Evolutionary conservation across 2,797 vertebrate species (phyloP), one percentile per base, ranked within the genome.

Genomic region (Natrix natrix): DNA sequence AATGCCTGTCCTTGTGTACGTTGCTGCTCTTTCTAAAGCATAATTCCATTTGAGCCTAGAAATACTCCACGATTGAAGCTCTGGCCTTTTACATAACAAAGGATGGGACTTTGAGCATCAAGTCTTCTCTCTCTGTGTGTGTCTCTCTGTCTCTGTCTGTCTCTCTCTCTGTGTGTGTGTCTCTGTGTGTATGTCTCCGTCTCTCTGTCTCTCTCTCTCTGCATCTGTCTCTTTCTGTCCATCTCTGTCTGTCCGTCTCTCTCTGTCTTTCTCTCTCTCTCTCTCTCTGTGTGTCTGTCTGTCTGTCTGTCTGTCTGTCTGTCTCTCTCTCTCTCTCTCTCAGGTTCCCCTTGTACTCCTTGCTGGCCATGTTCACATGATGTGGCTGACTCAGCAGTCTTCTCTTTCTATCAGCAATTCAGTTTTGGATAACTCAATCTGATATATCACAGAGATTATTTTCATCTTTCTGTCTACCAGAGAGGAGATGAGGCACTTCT

Each of bases 101-200:
- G 74, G 74, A 48, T 24, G 74, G 20, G 20, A 43, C 37, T 78
- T 43, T 48, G 37, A 78, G 43, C 20, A 24, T 22, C 69, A 43
- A 78, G 32, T 20, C 69, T 37, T 60, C 2, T 24, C 14, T 61
- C 60, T 60, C 2, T 8, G 20, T 26, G 17, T 59, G 57, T 13
- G 7, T 8, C 22, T 26, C 17, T 57, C 56, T 16, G 14, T 16
- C 14, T 56, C 55, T 12, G 2, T 56, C 55, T 57, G 0, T 57
- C 56, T 57, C 1, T 57, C 56, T 43, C 16, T 32, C 7, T 14
- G 16, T 60, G 6, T 57, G 14, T 60, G 5, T 24, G 1, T 24
- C 7, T 60, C 0, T 3, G 20, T 60, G 2, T 24, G 0, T 22
- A 0, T 56, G 13, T 24, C 2, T 59, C 5, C 2, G 17, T 59